phyloP scores from a whole-genome alignment of 2,888 invertebrate genomes.

The Parnassius smintheus region DNA sequence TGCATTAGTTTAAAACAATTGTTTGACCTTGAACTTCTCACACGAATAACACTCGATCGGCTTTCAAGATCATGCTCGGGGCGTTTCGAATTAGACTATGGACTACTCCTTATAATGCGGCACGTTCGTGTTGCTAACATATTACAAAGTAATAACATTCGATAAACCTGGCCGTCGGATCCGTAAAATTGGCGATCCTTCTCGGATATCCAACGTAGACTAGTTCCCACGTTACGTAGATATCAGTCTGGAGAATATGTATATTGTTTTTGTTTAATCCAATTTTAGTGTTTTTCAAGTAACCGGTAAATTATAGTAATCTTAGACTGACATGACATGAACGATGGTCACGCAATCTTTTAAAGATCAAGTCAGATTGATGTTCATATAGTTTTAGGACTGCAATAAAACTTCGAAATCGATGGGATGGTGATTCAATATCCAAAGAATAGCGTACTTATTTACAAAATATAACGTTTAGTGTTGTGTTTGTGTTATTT shows the following conservation, averaged over 20 bases:
- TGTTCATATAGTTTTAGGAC: too few species aligned
- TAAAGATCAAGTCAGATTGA: too few species aligned
- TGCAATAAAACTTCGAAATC: too few species aligned
- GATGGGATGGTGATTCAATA: too few species aligned
- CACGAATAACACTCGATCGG: conserved; percentile 8
- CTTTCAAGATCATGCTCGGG: conserved; percentile 23
- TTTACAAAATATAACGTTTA: too few species aligned
- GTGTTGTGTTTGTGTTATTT: too few species aligned
- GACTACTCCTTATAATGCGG: conserved; percentile 38
- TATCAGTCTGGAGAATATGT: background rate
- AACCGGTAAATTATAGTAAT: too few species aligned
- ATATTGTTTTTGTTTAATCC: conserved; percentile 17
- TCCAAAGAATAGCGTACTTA: too few species aligned
- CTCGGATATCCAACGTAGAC: conserved; percentile 6
- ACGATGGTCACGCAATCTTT: too few species aligned
- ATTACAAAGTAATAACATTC: conserved; percentile 24
- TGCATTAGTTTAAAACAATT: conserved; percentile 58
- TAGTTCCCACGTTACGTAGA: conserved; percentile 20
- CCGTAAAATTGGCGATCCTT: conserved; percentile 9
- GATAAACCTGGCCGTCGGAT: conserved; percentile 11
- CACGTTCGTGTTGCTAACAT: conserved; percentile 27
- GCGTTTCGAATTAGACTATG: conserved; percentile 43
- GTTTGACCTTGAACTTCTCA: conserved; percentile 68
- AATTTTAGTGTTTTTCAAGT: conserved; percentile 1
- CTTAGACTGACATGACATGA: too few species aligned